A percentile compares a stretch with the other conserved stretches of the same genome.
Evolutionary conservation across 1,140 invertebrate genomes (phyloP).

Genomic region (Lasioglossum albipes): DNA sequence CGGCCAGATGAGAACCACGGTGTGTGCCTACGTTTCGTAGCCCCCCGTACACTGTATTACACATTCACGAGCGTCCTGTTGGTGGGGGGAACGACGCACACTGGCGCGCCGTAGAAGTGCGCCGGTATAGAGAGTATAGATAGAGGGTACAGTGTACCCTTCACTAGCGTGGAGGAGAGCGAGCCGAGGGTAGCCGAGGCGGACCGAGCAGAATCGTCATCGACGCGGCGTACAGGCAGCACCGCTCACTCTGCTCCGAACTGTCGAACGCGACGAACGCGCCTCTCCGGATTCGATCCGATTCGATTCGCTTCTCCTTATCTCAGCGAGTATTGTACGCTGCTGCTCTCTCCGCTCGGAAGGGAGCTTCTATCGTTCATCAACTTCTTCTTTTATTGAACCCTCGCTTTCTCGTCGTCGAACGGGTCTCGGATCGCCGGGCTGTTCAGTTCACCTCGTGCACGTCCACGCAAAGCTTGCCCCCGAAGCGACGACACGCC

Average conservation of each 20-base stretch:
- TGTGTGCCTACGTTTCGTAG: conserved; percentile 18
- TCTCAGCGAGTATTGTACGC: conserved; percentile 9
- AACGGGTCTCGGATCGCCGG: not conserved
- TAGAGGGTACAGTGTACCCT: conserved; percentile 23
- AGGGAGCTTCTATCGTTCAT: not conserved
- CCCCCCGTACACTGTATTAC: conserved; percentile 47
- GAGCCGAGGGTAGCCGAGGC: conserved; percentile 35
- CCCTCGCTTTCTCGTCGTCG: conserved; percentile 22
- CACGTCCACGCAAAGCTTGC: not conserved
- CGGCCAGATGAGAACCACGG: conserved; percentile 56
- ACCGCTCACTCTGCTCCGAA: conserved; percentile 72
- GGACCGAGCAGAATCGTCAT: conserved; percentile 53
- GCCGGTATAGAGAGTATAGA: conserved; percentile 4
- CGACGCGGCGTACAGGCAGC: conserved; percentile 49
- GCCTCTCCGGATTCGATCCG: not conserved
- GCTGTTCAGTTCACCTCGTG: conserved; percentile 14
- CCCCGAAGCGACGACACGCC: too few relatives aligned
- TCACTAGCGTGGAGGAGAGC: conserved; percentile 32
- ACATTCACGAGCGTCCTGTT: conserved; percentile 38
- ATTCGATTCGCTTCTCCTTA: conserved; percentile 8
- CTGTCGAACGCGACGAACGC: conserved; percentile 70
- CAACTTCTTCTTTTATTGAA: conserved; percentile 2
- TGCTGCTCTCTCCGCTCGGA: not conserved
- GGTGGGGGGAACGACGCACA: not conserved
- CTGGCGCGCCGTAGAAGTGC: conserved; percentile 16